Evolutionary conservation across 2,113 vertebrate genomes (phyloP), one percentile per base, ranked within the genome.

Genomic region (Terrapene triunguis): DNA sequence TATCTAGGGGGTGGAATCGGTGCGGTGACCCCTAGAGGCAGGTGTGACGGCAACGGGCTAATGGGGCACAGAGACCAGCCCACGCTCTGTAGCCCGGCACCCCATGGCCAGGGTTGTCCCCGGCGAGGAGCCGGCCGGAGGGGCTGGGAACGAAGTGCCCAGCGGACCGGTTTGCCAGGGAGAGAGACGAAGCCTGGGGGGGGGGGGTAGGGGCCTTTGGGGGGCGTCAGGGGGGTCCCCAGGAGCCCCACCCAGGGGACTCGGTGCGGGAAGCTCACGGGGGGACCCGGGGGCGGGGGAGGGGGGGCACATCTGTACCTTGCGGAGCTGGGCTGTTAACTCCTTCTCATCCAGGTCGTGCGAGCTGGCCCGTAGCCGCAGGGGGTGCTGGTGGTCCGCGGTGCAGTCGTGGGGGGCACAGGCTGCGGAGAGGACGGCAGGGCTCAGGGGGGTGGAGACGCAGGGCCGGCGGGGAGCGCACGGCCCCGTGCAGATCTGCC

Each of bases 241-340:
- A 54, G 24, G 22, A 22, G 22, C 9, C 54, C 54, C 54, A 14
- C 21, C 14, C 51, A 53, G 51, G 6, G 51, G 51, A 19, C 51
- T 19, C 19, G 53, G 19, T 21, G 53, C 53, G 3, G 2, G 53
- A 17, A 21, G 51, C 51, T 51, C 54, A 9, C 22, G 17, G 21
- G 6, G 19, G 8, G 22, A 55, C 54, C 54, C 5, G 51, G 51
- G 14, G 51, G 51, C 14, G 1, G 51, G 3, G 16, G 22, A n/a
- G n/a, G 21, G 79, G 87, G 4, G 35, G 17, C n/a, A 50, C 54
- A 29, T 19, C 83, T 83, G 65, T 88, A 99, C 99, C 98, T 98
- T 98, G 69, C 99, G 99, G 53, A 99, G 98, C 2, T 99, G 98
- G 8, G 90, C 24, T 21, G 98, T 38, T 5, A 99, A 97, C 5